Percentiles rank a stretch among this genome's conserved stretches.
Evolutionary conservation across 2,797 vertebrate species (phyloP).

Genomic region (Orientallactaga sibirica): DNA sequence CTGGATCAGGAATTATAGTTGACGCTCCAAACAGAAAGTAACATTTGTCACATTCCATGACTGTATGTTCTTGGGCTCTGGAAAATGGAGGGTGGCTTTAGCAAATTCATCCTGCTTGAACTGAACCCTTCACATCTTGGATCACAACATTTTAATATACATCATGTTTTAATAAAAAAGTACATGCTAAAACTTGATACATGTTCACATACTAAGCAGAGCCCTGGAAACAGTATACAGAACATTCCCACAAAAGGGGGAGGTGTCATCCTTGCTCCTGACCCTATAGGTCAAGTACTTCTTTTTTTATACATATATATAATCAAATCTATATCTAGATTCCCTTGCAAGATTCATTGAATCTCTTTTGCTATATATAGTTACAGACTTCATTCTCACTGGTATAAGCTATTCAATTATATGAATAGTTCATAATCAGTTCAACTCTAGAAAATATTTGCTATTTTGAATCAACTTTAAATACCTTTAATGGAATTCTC

Average conservation of each 20-base stretch:
- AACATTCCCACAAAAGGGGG: background rate
- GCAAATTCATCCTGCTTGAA: constrained; percentile 55
- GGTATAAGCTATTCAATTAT: constrained; percentile 1
- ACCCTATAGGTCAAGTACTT: background rate
- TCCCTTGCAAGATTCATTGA: constrained; percentile 8
- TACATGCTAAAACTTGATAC: constrained; percentile 2
- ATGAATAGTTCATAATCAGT: background rate
- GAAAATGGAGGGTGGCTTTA: constrained; percentile 70
- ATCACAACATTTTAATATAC: constrained; percentile 37
- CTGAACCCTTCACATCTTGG: constrained; percentile 27
- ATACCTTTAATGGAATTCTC: constrained; percentile 6
- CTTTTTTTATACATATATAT: background rate
- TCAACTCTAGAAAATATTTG: constrained; percentile 38
- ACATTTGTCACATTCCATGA: constrained; percentile 82
- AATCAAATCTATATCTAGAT: background rate
- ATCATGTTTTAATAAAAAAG: constrained; percentile 13
- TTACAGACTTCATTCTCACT: constrained; percentile 39
- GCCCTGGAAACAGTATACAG: background rate
- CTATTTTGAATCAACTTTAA: constrained; percentile 41
- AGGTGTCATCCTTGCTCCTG: background rate
- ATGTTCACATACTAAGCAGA: constrained; percentile 9
- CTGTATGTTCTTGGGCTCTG: constrained; percentile 73
- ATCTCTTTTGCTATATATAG: background rate
- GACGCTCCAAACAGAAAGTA: constrained; percentile 81
- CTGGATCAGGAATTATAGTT: constrained; percentile 81